Conservation (phyloP, 2,888 invertebrate genomes). For the Brenthis hecate region DNA sequence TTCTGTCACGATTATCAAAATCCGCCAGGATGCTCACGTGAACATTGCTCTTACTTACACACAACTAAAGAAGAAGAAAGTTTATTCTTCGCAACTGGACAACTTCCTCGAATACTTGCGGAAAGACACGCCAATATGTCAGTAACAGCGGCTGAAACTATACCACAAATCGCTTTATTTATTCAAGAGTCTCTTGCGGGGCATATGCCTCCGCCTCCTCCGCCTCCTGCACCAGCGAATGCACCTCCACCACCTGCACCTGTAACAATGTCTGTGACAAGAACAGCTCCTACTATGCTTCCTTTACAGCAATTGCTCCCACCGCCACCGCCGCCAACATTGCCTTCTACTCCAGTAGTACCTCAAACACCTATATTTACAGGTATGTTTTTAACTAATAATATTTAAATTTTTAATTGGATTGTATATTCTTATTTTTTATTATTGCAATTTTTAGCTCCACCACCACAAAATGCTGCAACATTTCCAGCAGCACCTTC, state of each 20-base stretch:
- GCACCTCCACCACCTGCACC: slow-evolving; percentile 40
- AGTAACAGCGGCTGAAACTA: slow-evolving; percentile 43
- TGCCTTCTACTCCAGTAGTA: slow-evolving; percentile 19
- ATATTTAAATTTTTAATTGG: slow-evolving; percentile 13
- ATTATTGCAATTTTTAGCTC: slow-evolving; percentile 12
- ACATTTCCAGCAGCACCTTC: slow-evolving; percentile 16
- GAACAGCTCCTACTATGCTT: slow-evolving; percentile 47
- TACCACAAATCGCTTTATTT: slow-evolving; percentile 48
- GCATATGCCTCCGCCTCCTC: slow-evolving; percentile 49
- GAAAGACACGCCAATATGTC: slow-evolving; percentile 61
- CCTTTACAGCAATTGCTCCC: slow-evolving; percentile 44
- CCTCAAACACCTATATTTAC: slow-evolving; percentile 41
- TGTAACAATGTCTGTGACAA: slow-evolving; percentile 10
- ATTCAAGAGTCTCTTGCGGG: slow-evolving; percentile 43
- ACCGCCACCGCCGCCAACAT: slow-evolving; percentile 41
- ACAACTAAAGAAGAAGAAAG: slow-evolving; percentile 62
- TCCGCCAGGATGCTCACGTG: slow-evolving; percentile 57
- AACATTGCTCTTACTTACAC: slow-evolving; percentile 66
- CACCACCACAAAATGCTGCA: not conserved
- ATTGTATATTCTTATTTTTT: not conserved
- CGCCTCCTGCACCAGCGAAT: slow-evolving; percentile 42
- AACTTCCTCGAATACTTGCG: slow-evolving; percentile 58
- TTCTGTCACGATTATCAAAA: slow-evolving; percentile 75
- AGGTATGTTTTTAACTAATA: slow-evolving; percentile 43
- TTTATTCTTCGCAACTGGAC: slow-evolving; percentile 55